Conservation (phyloP, 2,888 invertebrate species). For the Drosophila meridiana region DNA sequence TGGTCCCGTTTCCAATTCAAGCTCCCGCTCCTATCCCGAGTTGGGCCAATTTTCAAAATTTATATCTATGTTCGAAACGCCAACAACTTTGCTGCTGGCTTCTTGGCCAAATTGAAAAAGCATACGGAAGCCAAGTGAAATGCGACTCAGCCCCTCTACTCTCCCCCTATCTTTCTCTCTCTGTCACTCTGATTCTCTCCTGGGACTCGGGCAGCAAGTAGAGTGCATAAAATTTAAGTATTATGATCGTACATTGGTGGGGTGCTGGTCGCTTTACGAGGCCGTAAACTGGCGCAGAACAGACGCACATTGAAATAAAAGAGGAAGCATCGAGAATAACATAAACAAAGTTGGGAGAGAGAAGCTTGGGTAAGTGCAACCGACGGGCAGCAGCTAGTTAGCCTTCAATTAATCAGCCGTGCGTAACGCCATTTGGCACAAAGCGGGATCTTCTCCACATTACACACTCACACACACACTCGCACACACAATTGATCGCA, state of each 20-base stretch:
- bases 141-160: neutral
- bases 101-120: constrained; percentile 54
- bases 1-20: constrained; percentile 52
- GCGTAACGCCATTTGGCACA: constrained; percentile 76
- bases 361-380: constrained; percentile 7
- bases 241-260: constrained; percentile 65
- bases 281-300: constrained; percentile 64
- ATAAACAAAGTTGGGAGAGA: constrained; percentile 11
- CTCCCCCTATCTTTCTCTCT: neutral
- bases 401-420: constrained; percentile 68
- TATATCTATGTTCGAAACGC: constrained; percentile 71
- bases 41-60: constrained; percentile 76
- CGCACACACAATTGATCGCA: constrained; percentile 55
- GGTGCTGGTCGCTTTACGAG: constrained; percentile 60
- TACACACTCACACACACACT: constrained; percentile 17
- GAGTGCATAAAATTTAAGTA: constrained; percentile 76
- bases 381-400: constrained; percentile 25
- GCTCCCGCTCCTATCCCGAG: constrained; percentile 51
- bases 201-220: constrained; percentile 12
- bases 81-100: constrained; percentile 61
- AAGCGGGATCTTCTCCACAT: constrained; percentile 56
- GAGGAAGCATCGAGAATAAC: neutral
- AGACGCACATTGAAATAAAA: constrained; percentile 40
- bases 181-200: neutral
- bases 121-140: constrained; percentile 49